A percentile compares a stretch with the other conserved stretches of the same genome.
Evolutionary conservation across 2,888 invertebrate genomes (phyloP).

Genomic region (Plebejus anna): DNA sequence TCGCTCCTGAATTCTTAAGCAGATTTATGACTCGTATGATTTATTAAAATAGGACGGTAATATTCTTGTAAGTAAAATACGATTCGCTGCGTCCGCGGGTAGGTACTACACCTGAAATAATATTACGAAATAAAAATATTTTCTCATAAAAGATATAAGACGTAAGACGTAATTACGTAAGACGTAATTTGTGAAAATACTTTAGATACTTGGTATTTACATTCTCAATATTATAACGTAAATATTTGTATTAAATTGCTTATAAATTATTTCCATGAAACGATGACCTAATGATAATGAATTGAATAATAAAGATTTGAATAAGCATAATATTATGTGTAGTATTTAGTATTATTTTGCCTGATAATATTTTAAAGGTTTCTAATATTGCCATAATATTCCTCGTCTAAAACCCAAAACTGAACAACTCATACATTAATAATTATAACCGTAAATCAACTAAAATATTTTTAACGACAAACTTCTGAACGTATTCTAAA

Average conservation of each 20-base stretch:
- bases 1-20: neutral
- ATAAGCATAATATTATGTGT: too few relatives aligned
- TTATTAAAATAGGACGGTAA: slow-evolving; percentile 21
- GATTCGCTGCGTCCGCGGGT: neutral
- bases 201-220: neutral
- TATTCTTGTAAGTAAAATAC: slow-evolving; percentile 14
- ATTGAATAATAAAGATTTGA: too few relatives aligned
- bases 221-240: neutral
- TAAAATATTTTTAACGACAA: neutral
- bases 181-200: neutral
- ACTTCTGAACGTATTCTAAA: neutral
- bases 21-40: slow-evolving; percentile 22
- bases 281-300: too few relatives aligned
- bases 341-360: too few relatives aligned
- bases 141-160: too few relatives aligned
- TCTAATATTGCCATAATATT: too few relatives aligned
- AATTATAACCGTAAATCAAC: too few relatives aligned
- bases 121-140: slow-evolving; percentile 7
- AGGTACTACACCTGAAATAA: slow-evolving; percentile 16
- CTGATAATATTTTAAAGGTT: too few relatives aligned
- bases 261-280: neutral
- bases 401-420: too few relatives aligned
- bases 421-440: too few relatives aligned
- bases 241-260: neutral
- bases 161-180: too few relatives aligned